Percentiles rank a stretch among this genome's conserved stretches.
phyloP scores from a whole-genome alignment of 2,888 invertebrate species.

The Melinaea marsaeus region DNA sequence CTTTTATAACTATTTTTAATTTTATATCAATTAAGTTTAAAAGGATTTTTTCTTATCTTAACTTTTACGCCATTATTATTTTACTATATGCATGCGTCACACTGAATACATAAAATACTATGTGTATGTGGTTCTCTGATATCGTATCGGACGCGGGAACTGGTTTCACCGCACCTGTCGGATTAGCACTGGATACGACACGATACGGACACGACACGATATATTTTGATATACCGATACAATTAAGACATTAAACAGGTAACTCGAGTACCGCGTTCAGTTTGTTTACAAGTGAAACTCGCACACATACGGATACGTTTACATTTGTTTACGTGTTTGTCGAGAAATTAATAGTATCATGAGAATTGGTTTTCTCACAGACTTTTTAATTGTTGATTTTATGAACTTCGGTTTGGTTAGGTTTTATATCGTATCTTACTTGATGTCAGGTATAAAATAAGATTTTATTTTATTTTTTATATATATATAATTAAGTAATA shows the following conservation, averaged over 20 bases:
- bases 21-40: neutral
- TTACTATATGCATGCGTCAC: neutral
- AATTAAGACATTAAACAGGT: conserved; percentile 44
- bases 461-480: no score
- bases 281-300: neutral
- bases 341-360: no score
- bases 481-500: no score
- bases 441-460: no score
- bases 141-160: conserved; percentile 2
- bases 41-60: neutral
- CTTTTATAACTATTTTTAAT: neutral
- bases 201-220: neutral
- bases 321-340: neutral
- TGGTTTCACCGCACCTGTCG: conserved; percentile 52
- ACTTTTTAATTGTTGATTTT: no score
- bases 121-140: neutral
- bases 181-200: conserved; percentile 49
- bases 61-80: neutral
- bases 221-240: conserved; percentile 11
- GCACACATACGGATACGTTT: neutral
- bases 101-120: conserved; percentile 3
- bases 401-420: no score
- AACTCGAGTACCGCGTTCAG: conserved; percentile 36
- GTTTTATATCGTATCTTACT: no score
- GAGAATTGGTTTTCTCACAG: no score